Evolutionary conservation across 2,888 invertebrate species (phyloP).

Genomic region (Tetranychus piercei): DNA sequence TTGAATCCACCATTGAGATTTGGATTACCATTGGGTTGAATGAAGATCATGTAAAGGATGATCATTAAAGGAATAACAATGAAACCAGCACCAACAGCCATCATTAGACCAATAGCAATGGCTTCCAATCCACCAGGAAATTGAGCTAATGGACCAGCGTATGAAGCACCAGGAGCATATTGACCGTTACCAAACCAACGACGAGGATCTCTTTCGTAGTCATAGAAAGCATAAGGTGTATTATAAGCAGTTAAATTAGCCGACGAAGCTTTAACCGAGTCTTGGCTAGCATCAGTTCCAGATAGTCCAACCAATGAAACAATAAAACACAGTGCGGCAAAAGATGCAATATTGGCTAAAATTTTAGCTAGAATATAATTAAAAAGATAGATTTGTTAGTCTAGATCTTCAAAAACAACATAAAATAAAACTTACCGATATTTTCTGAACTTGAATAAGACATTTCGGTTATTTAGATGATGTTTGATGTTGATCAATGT

Average conservation of each 20-base stretch:
- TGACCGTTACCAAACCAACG: background rate
- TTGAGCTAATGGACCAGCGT: background rate
- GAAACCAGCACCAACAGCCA: background rate
- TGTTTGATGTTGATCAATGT: too few relatives aligned
- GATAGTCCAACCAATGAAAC: background rate
- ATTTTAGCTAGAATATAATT: background rate
- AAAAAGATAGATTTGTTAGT: background rate
- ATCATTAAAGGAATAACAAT: background rate
- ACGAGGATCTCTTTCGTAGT: background rate
- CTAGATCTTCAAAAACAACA: too few relatives aligned
- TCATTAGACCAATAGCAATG: background rate
- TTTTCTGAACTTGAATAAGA: too few relatives aligned
- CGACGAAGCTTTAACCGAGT: background rate
- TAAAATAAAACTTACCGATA: too few relatives aligned
- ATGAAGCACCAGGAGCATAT: background rate
- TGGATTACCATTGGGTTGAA: background rate
- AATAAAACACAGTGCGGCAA: background rate
- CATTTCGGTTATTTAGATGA: too few relatives aligned
- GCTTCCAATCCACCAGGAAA: background rate
- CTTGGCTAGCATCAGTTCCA: background rate
- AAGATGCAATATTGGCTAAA: background rate
- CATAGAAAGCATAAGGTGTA: background rate
- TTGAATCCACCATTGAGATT: background rate
- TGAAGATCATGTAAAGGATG: background rate
- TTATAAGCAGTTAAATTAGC: background rate